These are phyloP conservation scores for Syngnathus acus DNA, from an alignment of 2,797 vertebrate species.

Conservation along the genomic window DNA sequence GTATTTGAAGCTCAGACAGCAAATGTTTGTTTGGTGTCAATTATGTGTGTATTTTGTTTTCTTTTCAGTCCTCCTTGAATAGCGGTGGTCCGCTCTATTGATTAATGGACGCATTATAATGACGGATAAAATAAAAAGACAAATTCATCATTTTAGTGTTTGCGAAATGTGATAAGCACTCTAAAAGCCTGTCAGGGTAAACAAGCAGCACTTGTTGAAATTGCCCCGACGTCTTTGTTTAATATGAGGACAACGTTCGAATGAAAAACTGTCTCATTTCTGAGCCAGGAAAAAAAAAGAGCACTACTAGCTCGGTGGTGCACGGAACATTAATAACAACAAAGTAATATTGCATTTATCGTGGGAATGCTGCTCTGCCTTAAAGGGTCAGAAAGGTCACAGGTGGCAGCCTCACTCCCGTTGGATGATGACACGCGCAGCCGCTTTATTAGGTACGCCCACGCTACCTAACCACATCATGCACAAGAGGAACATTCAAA, in stretches of 20 bases:
- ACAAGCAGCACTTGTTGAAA: neutral
- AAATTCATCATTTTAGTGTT: no score
- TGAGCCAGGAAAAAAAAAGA: neutral
- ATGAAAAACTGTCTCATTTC: neutral
- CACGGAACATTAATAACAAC: neutral
- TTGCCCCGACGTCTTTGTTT: neutral
- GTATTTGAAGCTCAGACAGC: neutral
- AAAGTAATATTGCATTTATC: neutral
- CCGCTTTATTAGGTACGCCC: constrained; percentile 1
- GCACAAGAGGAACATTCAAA: no score
- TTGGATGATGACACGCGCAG: neutral
- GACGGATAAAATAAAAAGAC: no score
- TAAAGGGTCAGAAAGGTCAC: neutral
- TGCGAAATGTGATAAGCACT: neutral
- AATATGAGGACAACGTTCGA: neutral
- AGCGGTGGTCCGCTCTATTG: no score
- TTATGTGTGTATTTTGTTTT: neutral
- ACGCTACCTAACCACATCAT: no score
- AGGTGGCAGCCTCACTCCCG: neutral
- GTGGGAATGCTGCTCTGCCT: neutral
- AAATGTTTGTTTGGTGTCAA: neutral
- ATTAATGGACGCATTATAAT: no score
- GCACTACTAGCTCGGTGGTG: neutral
- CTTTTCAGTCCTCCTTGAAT: neutral
- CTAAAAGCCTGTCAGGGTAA: no score